Evolutionary conservation across 2,113 vertebrate species (phyloP).

Genomic region (Ancistrus triradiatus): DNA sequence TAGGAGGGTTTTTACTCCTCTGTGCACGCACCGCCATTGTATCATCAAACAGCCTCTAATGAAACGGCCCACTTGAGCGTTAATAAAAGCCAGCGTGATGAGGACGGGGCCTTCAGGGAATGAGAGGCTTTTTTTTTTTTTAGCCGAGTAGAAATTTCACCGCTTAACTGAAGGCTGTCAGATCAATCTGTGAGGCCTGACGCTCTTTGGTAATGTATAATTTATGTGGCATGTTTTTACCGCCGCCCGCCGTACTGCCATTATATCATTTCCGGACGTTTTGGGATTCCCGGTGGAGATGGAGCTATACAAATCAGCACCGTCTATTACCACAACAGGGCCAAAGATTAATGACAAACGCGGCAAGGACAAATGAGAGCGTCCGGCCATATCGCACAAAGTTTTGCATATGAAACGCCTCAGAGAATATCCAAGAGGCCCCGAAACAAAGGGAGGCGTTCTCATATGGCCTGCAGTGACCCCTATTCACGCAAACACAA

Average conservation of each 20-base stretch:
- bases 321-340: slow-evolving; percentile 57
- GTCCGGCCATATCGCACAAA: slow-evolving; percentile 46
- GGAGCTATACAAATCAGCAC: slow-evolving; percentile 59
- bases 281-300: slow-evolving; percentile 54
- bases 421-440: slow-evolving; percentile 56
- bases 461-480: slow-evolving; percentile 44
- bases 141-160: slow-evolving; percentile 45
- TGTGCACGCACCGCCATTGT: slow-evolving; percentile 24
- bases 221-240: slow-evolving; percentile 71
- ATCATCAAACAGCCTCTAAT: slow-evolving; percentile 49
- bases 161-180: slow-evolving; percentile 56
- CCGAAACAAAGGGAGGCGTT: slow-evolving; percentile 54
- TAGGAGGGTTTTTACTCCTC: slow-evolving; percentile 32
- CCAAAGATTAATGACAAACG: slow-evolving; percentile 77
- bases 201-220: slow-evolving; percentile 62
- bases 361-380: slow-evolving; percentile 74
- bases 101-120: slow-evolving; percentile 38
- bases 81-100: slow-evolving; percentile 44
- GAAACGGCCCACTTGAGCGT: slow-evolving; percentile 42
- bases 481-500: slow-evolving; percentile 25
- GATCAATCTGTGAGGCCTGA: slow-evolving; percentile 58
- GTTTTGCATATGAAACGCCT: slow-evolving; percentile 58
- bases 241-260: slow-evolving; percentile 60
- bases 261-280: slow-evolving; percentile 67
- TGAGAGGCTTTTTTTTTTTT: slow-evolving; percentile 21